A percentile compares a stretch with the other conserved stretches of the same genome.
Evolutionary conservation across 2,888 invertebrate species (phyloP).

Genomic region (Heteromurus nitidus): DNA sequence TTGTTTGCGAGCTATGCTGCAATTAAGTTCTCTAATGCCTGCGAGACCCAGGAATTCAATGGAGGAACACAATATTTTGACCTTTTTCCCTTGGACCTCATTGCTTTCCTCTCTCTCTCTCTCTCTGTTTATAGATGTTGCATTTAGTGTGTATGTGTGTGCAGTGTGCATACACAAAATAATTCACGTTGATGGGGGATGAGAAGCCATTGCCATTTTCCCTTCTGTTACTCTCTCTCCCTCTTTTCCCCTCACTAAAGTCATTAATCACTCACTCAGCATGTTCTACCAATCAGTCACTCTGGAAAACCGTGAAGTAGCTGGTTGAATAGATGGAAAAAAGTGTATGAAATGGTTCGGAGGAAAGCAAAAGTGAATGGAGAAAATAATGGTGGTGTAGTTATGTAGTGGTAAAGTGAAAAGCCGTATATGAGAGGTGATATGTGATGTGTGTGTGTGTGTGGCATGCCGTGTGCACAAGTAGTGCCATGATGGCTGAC

Average conservation of each 20-base stretch:
- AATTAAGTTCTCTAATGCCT: no score
- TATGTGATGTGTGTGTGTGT: background rate
- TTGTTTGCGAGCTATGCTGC: background rate
- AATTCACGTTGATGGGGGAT: slow-evolving; percentile 9
- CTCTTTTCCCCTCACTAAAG: slow-evolving; percentile 29
- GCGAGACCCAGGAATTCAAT: no score
- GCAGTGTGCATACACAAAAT: slow-evolving; percentile 7
- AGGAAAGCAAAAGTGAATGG: slow-evolving; percentile 14
- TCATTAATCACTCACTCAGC: slow-evolving; percentile 63
- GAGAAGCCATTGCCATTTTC: slow-evolving; percentile 46
- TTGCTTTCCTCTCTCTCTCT: background rate
- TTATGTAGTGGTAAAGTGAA: no score
- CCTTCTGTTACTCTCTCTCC: slow-evolving; percentile 40
- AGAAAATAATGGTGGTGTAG: background rate
- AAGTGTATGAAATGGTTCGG: background rate
- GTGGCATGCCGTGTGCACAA: no score
- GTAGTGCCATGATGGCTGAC: no score
- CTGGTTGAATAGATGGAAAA: background rate
- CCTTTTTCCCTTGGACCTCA: no score
- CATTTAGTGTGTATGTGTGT: slow-evolving; percentile 16
- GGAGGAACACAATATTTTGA: background rate
- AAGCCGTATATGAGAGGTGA: background rate
- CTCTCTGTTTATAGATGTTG: no score
- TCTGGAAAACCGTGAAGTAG: slow-evolving; percentile 13
- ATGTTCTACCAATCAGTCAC: slow-evolving; percentile 62